Conservation (phyloP, 2,113 vertebrate genomes). For the Melanostigma gelatinosum region DNA sequence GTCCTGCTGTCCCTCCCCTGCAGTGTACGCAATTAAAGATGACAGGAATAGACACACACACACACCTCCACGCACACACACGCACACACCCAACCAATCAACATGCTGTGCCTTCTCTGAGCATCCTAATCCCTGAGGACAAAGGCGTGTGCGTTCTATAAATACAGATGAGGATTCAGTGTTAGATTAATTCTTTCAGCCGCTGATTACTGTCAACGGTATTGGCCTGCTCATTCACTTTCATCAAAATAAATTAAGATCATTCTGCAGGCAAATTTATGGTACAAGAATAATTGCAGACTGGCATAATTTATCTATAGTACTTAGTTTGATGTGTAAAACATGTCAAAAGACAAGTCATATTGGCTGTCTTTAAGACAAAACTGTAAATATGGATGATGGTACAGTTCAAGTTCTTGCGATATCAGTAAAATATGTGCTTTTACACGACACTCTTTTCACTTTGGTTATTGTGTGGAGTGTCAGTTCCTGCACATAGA, state of each 20-base stretch:
- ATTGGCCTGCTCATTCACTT: not conserved
- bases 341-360: constrained; percentile 25
- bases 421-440: constrained; percentile 55
- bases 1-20: not conserved
- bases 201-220: constrained; percentile 14
- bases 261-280: not conserved
- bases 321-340: not conserved
- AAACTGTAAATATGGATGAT: not conserved
- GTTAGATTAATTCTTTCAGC: constrained; percentile 38
- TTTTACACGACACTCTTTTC: constrained; percentile 17
- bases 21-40: constrained; percentile 34
- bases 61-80: too few relatives aligned
- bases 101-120: constrained; percentile 28
- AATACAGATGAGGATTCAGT: constrained; percentile 57
- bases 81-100: not conserved
- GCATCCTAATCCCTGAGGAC: constrained; percentile 58
- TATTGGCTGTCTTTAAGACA: constrained; percentile 9
- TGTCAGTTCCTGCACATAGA: constrained; percentile 13
- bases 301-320: not conserved
- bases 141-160: constrained; percentile 51
- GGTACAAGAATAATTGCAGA: not conserved
- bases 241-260: not conserved
- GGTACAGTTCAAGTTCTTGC: constrained; percentile 7
- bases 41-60: constrained; percentile 4
- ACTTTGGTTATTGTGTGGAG: constrained; percentile 5